A percentile compares a stretch with the other conserved stretches of the same genome.
Conservation (phyloP, 1,140 invertebrate species). For the Conus ventricosus region DNA sequence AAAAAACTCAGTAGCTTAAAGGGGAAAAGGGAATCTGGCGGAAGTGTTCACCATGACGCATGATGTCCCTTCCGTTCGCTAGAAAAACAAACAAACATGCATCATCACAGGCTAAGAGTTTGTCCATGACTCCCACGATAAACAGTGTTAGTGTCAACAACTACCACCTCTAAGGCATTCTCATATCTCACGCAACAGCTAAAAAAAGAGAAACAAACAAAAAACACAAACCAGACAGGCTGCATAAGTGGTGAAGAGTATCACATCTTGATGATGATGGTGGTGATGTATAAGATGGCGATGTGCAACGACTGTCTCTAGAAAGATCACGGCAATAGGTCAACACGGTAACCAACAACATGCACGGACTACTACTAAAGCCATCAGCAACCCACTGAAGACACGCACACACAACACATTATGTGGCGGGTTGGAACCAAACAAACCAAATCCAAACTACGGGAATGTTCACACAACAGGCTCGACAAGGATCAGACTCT, state of each 20-base stretch:
- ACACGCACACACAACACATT: background rate
- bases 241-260: slow-evolving; percentile 12
- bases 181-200: background rate
- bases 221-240: background rate
- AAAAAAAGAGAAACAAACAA: background rate
- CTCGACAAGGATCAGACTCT: background rate
- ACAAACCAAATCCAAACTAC: background rate
- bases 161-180: slow-evolving; percentile 22
- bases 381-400: background rate
- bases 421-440: too few relatives aligned
- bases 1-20: background rate
- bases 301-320: background rate
- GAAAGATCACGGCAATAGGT: slow-evolving; percentile 38
- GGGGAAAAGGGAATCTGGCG: background rate
- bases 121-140: background rate
- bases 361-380: background rate
- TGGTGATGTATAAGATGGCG: background rate
- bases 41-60: background rate
- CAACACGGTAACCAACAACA: slow-evolving; percentile 15
- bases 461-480: slow-evolving; percentile 37
- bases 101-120: slow-evolving; percentile 23
- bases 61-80: background rate
- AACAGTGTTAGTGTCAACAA: background rate
- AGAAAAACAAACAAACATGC: background rate
- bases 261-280: background rate